Percentiles rank a stretch among this genome's conserved stretches.
Conservation (phyloP, 2,113 vertebrate species). For the Actenoides lindsayi region DNA sequence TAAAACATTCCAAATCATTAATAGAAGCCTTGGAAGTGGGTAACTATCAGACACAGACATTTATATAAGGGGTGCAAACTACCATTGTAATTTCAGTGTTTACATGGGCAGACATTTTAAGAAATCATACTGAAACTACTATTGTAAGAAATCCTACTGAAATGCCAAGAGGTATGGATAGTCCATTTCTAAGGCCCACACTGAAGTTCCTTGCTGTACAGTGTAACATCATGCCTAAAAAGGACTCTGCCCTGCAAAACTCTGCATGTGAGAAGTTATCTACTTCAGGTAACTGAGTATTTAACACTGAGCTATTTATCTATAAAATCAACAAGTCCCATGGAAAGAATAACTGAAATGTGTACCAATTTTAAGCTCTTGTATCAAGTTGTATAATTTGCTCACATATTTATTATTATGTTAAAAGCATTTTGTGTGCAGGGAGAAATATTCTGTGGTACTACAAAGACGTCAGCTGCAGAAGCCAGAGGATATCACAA, state of each 20-base stretch:
- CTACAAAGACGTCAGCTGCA: accelerated
- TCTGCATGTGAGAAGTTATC: not conserved
- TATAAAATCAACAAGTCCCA: not conserved
- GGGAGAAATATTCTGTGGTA: not conserved
- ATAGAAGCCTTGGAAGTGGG: not conserved
- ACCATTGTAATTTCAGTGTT: not conserved
- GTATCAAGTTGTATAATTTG: not conserved
- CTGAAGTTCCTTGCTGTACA: not conserved
- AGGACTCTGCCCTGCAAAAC: not conserved
- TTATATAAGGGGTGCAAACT: not conserved
- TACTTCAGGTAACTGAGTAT: not conserved
- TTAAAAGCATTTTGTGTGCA: not conserved
- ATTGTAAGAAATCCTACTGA: not conserved
- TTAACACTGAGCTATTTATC: not conserved
- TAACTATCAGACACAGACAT: not conserved
- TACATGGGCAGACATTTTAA: not conserved
- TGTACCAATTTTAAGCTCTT: not conserved
- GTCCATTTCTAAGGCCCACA: not conserved
- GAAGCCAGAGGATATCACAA: not conserved
- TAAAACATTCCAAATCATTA: not conserved
- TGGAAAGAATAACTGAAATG: not conserved
- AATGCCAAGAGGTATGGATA: not conserved
- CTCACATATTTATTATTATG: too few relatives aligned
- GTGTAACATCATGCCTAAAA: not conserved
- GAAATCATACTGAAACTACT: too few relatives aligned